phyloP scores from a whole-genome alignment of 2,113 vertebrate genomes.

The Oncorhynchus keta region DNA sequence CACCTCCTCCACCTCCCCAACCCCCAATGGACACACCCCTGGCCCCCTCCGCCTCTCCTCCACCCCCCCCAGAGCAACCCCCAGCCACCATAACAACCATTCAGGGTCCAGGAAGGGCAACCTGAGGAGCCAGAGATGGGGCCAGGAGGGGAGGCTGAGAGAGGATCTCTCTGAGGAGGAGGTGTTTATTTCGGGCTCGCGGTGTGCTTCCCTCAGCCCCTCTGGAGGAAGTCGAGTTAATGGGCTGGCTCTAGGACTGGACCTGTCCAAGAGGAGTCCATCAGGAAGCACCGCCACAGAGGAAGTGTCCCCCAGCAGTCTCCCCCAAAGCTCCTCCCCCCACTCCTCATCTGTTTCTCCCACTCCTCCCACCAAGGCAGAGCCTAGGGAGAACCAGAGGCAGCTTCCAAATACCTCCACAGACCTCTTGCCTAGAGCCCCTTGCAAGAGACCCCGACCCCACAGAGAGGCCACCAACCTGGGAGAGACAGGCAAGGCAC shows the following conservation, averaged over 20 bases:
- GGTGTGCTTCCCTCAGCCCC: slow-evolving; percentile 74
- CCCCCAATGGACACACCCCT: slow-evolving; percentile 75
- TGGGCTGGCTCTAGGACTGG: slow-evolving; percentile 78
- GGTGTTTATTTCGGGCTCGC: slow-evolving; percentile 75
- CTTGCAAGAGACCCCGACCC: slow-evolving; percentile 25
- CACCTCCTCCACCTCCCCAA: slow-evolving; percentile 69
- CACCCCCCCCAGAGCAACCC: slow-evolving; percentile 47
- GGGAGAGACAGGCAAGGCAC: slow-evolving; percentile 23
- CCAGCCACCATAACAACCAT: slow-evolving; percentile 80
- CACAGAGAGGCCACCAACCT: slow-evolving; percentile 23
- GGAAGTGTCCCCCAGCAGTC: slow-evolving; percentile 81
- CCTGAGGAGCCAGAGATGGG: slow-evolving; percentile 30
- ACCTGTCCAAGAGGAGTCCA: slow-evolving; percentile 88
- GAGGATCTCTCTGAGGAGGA: slow-evolving; percentile 82
- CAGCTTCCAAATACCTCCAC: slow-evolving; percentile 71
- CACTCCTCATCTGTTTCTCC: slow-evolving; percentile 70
- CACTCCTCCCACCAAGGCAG: slow-evolving; percentile 45
- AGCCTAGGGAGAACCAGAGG: slow-evolving; percentile 67
- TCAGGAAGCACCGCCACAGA: slow-evolving; percentile 76
- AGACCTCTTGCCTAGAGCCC: slow-evolving; percentile 52
- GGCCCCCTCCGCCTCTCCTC: slow-evolving; percentile 79
- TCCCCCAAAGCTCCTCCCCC: slow-evolving; percentile 80
- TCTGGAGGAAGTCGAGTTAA: slow-evolving; percentile 21
- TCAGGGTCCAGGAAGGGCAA: slow-evolving; percentile 75
- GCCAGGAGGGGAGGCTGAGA: slow-evolving; percentile 76